Evolutionary conservation across 1,140 invertebrate genomes (phyloP), one percentile per base, ranked within the genome.

Genomic region (Drepana arcuata): DNA sequence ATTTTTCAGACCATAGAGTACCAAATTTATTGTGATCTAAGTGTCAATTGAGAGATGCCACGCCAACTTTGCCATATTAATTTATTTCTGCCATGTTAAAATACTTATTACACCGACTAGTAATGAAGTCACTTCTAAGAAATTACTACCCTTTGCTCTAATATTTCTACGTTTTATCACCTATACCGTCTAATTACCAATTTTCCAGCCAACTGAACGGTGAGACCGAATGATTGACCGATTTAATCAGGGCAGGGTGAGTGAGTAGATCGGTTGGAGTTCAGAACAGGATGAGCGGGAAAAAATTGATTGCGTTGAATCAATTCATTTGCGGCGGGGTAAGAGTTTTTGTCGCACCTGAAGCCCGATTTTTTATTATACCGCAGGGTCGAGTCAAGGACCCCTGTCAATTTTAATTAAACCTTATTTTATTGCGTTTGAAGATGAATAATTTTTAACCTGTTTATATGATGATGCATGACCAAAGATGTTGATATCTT

Each of bases 201-300:
- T 78, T 78, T 78, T 78, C 73, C 69, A 73, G 73, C 58, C 66
- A 71, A 70, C 47, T 75, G 70, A 67, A 75, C 64, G 67, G 69
- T 73, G 50, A 75, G 65, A 71, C 58, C 54, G 62, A 72, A 71
- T 75, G 70, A 78, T 73, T 71, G 73, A 78, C 68, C 73, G 66
- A 62, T 71, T 74, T 69, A 74, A 78, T 78, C 73, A 74, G 57
- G 45, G 44, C 51, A 25, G 48, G 57, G 50, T 63, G 62, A 67
- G 66, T 61, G 65, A 66, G 44, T 46, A 46, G 54, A 50, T 57
- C 54, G 34, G 44, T 41, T 44, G 48, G 48, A 36, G 41, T n/a
- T n/a, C 45, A 29, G 34, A 34, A 23, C 9, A 25, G 34, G 48
- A 48, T 42, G 49, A 47, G 44, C 50, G 48, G 63, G 53, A 71